Percentiles rank a stretch among this genome's conserved stretches.
phyloP scores from a whole-genome alignment of 1,140 invertebrate species.

The Sycobia sp. region DNA sequence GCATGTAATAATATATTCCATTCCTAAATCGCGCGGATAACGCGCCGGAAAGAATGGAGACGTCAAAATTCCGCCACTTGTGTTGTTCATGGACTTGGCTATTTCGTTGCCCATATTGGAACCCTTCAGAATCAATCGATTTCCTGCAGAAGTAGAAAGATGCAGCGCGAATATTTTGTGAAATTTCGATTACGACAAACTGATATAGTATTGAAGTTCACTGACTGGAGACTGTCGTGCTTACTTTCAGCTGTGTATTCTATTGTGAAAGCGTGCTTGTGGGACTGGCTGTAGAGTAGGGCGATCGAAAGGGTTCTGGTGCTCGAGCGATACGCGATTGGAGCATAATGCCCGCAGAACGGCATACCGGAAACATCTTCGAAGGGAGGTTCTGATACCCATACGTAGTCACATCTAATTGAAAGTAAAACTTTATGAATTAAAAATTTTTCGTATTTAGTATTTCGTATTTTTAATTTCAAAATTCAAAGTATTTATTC shows the following conservation, averaged over 20 bases:
- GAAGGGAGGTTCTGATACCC: constrained; percentile 73
- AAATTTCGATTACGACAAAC: too few species aligned
- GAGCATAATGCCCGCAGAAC: constrained; percentile 67
- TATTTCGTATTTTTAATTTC: too few species aligned
- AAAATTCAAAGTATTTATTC: too few species aligned
- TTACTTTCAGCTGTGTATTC: constrained; percentile 72
- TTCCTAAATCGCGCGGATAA: constrained; percentile 72
- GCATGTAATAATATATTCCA: constrained; percentile 71
- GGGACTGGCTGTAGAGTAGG: constrained; percentile 67
- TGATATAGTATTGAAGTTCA: too few species aligned
- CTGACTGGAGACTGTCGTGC: too few species aligned
- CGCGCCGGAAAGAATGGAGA: constrained; percentile 74
- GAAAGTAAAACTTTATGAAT: too few species aligned
- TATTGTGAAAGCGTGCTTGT: constrained; percentile 70
- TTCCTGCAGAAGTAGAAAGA: constrained; percentile 60
- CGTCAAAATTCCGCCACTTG: constrained; percentile 57
- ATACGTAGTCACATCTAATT: constrained; percentile 69
- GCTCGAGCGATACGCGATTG: constrained; percentile 66
- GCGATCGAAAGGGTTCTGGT: constrained; percentile 68
- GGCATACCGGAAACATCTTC: constrained; percentile 68
- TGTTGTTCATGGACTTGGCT: constrained; percentile 53
- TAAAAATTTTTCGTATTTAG: too few species aligned
- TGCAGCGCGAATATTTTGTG: too few species aligned
- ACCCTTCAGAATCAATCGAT: constrained; percentile 67
- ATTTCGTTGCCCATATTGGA: constrained; percentile 49